Evolutionary conservation across 2,113 vertebrate species (phyloP).

Genomic region (Heterocephalus glaber): DNA sequence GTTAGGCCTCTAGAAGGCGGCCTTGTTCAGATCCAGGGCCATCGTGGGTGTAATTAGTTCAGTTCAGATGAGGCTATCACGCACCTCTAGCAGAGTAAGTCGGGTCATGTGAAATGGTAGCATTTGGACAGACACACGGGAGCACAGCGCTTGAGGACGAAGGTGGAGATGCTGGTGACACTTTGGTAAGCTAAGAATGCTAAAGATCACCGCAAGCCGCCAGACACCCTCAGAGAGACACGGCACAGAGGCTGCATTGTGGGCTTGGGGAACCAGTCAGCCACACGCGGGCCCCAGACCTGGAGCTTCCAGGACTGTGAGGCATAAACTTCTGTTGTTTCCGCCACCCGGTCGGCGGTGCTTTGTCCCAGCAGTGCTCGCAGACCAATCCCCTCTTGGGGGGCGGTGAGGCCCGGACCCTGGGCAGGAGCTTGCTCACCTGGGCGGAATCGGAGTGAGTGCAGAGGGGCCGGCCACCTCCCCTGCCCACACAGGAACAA

Average conservation of each 20-base stretch:
- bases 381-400: not conserved
- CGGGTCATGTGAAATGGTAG: not conserved
- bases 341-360: not conserved
- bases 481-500: accelerated
- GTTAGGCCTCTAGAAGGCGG: not conserved
- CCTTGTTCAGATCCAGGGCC: not conserved
- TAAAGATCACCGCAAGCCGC: not conserved
- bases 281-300: not conserved
- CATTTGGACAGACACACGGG: not conserved
- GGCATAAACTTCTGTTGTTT: not conserved
- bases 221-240: not conserved
- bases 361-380: not conserved
- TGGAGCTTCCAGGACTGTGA: not conserved
- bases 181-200: not conserved
- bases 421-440: not conserved
- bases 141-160: not conserved
- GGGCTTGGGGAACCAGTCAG: not conserved
- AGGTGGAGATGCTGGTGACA: not conserved
- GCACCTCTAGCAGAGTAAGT: not conserved
- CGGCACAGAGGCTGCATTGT: too few relatives aligned
- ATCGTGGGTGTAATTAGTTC: not conserved
- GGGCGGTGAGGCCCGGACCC: not conserved
- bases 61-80: not conserved
- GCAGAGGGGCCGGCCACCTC: not conserved
- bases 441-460: not conserved